Percentiles rank a stretch among this genome's conserved stretches.
phyloP scores from a whole-genome alignment of 2,797 vertebrate genomes.

The Sebastes trivittatus region DNA sequence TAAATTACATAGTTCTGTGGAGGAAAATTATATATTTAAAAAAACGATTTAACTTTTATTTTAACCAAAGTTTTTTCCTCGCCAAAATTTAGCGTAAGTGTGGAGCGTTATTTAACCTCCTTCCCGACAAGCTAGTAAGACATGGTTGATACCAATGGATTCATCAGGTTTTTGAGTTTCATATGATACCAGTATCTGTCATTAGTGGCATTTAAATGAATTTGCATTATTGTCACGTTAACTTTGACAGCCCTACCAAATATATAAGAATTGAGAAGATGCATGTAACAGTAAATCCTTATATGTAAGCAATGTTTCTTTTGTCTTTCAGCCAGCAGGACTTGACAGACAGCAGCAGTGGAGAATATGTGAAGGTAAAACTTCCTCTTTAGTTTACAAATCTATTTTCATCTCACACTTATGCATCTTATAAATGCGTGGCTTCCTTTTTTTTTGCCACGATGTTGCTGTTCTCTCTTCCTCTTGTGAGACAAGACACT shows the following conservation, averaged over 20 bases:
- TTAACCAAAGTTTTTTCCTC: too few species aligned
- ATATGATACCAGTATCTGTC: too few species aligned
- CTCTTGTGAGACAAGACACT: not conserved
- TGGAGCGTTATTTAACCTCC: too few species aligned
- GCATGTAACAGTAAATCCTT: not conserved
- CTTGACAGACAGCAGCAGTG: slow-evolving; percentile 46
- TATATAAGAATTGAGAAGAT: not conserved
- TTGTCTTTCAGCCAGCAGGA: slow-evolving; percentile 50
- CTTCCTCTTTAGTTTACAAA: not conserved
- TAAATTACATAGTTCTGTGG: not conserved
- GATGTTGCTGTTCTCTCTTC: not conserved
- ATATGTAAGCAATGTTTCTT: not conserved
- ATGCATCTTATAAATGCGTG: not conserved
- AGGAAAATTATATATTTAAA: not conserved
- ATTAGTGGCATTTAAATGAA: too few species aligned
- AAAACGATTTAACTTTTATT: too few species aligned
- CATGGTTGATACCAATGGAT: too few species aligned
- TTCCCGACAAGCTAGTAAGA: too few species aligned
- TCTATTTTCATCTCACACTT: not conserved
- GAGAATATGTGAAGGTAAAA: slow-evolving; percentile 80
- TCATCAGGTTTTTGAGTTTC: too few species aligned
- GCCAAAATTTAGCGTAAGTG: too few species aligned
- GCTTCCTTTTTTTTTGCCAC: not conserved
- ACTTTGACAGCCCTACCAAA: not conserved
- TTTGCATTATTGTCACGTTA: too few species aligned